Evolutionary conservation across 1,140 invertebrate genomes (phyloP).

Genomic region (Bombus affinis): DNA sequence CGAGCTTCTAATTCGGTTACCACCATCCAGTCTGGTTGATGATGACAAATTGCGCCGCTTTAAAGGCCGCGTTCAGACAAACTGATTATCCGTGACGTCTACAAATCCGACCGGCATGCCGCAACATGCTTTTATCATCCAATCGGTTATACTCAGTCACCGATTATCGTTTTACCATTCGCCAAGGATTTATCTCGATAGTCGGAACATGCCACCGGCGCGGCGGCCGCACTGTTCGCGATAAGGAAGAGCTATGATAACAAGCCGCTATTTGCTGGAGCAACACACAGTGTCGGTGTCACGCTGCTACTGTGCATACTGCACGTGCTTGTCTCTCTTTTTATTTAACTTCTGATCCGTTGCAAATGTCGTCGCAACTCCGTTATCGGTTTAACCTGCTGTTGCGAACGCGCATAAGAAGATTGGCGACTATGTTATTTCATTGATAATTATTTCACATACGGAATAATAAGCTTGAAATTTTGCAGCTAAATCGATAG

Average conservation of each 20-base stretch:
- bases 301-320: constrained; percentile 32
- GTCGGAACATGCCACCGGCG: constrained; percentile 51
- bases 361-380: constrained; percentile 43
- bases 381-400: constrained; percentile 44
- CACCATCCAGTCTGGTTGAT: not conserved
- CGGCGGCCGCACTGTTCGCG: constrained; percentile 35
- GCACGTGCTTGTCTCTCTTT: constrained; percentile 51
- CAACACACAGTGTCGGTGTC: constrained; percentile 43
- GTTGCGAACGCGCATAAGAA: constrained; percentile 26
- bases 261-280: constrained; percentile 41
- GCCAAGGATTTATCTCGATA: constrained; percentile 77
- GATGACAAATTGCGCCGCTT: constrained; percentile 23
- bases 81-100: constrained; percentile 47
- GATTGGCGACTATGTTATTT: constrained; percentile 10
- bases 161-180: constrained; percentile 73
- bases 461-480: not conserved
- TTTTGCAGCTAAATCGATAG: not conserved
- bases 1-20: constrained; percentile 12
- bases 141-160: constrained; percentile 57
- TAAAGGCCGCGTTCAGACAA: constrained; percentile 12
- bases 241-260: constrained; percentile 66
- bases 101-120: constrained; percentile 27
- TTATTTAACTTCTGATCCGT: constrained; percentile 53
- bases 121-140: constrained; percentile 41
- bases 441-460: not conserved